phyloP scores from a whole-genome alignment of 2,888 invertebrate genomes.

The Panzeria rudis region DNA sequence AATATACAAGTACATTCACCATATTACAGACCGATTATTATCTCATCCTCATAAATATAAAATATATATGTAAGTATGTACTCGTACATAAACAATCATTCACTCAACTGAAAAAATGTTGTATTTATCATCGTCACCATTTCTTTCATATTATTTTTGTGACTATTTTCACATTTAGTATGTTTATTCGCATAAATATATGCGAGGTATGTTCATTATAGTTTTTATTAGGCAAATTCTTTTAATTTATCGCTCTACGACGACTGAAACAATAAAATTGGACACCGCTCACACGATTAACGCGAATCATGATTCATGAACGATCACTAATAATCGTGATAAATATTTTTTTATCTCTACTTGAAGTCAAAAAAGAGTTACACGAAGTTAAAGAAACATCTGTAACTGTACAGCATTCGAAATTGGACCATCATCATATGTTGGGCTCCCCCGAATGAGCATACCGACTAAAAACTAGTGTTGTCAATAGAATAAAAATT shows the following conservation, averaged over 20 bases:
- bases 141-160: not conserved
- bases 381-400: too few relatives aligned
- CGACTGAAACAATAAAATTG: not conserved
- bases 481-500: too few relatives aligned
- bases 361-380: too few relatives aligned
- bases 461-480: too few relatives aligned
- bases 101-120: slow-evolving; percentile 33
- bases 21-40: slow-evolving; percentile 53
- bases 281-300: not conserved
- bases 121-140: slow-evolving; percentile 39
- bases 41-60: slow-evolving; percentile 42
- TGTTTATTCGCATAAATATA: not conserved
- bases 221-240: too few relatives aligned
- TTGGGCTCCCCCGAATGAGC: too few relatives aligned
- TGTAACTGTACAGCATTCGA: too few relatives aligned
- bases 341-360: too few relatives aligned
- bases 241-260: not conserved
- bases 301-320: too few relatives aligned
- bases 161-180: not conserved
- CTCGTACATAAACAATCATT: not conserved
- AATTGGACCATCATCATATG: too few relatives aligned
- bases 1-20: slow-evolving; percentile 1
- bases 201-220: too few relatives aligned
- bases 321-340: too few relatives aligned
- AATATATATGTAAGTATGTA: not conserved